phyloP scores from a whole-genome alignment of 2,888 invertebrate genomes.

The Pachymerium ferrugineum region DNA sequence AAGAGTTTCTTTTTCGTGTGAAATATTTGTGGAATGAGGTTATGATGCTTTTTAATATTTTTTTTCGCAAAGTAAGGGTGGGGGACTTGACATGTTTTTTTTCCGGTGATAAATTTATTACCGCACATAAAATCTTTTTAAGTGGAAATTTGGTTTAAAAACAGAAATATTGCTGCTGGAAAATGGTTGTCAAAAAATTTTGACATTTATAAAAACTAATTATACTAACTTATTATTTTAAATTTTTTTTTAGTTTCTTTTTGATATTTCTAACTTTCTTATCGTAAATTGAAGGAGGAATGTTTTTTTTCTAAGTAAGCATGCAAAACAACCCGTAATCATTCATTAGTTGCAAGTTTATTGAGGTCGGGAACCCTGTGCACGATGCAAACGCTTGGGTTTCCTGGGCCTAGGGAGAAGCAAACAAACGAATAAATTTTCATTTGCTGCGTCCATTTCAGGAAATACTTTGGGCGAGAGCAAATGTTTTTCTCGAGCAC shows the following conservation, averaged over 20 bases:
- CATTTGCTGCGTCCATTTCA: conserved; percentile 8
- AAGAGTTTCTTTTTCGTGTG: not conserved
- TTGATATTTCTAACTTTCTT: too few relatives aligned
- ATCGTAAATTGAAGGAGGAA: too few relatives aligned
- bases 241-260: not conserved
- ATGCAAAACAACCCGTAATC: conserved; percentile 13
- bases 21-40: not conserved
- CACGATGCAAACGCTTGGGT: conserved; percentile 9
- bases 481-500: not conserved
- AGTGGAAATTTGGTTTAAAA: not conserved
- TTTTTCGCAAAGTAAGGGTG: too few relatives aligned
- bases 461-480: conserved; percentile 9
- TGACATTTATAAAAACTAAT: too few relatives aligned
- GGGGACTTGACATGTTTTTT: not conserved
- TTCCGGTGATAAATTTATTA: not conserved
- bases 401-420: not conserved
- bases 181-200: too few relatives aligned
- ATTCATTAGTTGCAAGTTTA: conserved; percentile 13
- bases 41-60: too few relatives aligned
- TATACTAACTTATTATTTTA: too few relatives aligned
- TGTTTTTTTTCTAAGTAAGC: not conserved
- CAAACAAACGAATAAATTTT: conserved; percentile 13
- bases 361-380: conserved; percentile 3
- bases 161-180: not conserved
- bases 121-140: not conserved